A percentile compares a stretch with the other conserved stretches of the same genome.
phyloP scores from a whole-genome alignment of 2,888 invertebrate species.

The Eustalomyia histrio region DNA sequence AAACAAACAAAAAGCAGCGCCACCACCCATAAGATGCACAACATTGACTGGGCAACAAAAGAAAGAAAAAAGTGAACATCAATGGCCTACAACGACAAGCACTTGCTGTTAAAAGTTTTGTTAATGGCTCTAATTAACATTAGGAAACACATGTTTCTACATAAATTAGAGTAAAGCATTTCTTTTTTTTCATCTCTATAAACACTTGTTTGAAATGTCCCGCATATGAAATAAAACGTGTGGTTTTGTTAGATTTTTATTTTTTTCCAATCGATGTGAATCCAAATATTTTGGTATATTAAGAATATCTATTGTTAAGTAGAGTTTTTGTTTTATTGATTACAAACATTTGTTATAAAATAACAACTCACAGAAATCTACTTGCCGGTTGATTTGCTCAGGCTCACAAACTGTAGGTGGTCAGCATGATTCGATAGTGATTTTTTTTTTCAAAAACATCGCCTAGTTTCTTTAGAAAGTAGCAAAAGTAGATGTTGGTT shows the following conservation, averaged over 20 bases:
- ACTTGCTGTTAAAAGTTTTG: conserved; percentile 32
- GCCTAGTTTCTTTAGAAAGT: conserved; percentile 8
- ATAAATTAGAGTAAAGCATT: conserved; percentile 28
- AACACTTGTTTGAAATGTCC: not conserved
- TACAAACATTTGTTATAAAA: conserved; percentile 35
- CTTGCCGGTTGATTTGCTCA: conserved; percentile 21
- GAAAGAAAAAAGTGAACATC: not conserved
- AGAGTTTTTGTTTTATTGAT: conserved; percentile 44
- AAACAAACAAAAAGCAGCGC: conserved; percentile 11
- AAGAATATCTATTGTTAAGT: conserved; percentile 28
- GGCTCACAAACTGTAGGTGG: conserved; percentile 30
- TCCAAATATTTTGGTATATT: conserved; percentile 27
- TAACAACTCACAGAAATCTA: conserved; percentile 1
- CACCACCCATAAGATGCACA: conserved; percentile 39
- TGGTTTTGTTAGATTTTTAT: conserved; percentile 10
- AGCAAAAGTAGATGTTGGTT: not conserved
- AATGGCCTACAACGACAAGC: not conserved
- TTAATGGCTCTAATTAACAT: conserved; percentile 51
- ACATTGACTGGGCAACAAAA: not conserved
- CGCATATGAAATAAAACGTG: not conserved
- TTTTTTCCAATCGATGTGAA: not conserved
- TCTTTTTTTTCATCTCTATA: conserved; percentile 11
- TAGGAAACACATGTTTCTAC: conserved; percentile 40
- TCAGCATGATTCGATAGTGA: conserved; percentile 22
- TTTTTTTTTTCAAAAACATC: conserved; percentile 32